Percentiles rank a stretch among this genome's conserved stretches.
phyloP scores from a whole-genome alignment of 2,888 invertebrate species.

The Athetis lepigone region DNA sequence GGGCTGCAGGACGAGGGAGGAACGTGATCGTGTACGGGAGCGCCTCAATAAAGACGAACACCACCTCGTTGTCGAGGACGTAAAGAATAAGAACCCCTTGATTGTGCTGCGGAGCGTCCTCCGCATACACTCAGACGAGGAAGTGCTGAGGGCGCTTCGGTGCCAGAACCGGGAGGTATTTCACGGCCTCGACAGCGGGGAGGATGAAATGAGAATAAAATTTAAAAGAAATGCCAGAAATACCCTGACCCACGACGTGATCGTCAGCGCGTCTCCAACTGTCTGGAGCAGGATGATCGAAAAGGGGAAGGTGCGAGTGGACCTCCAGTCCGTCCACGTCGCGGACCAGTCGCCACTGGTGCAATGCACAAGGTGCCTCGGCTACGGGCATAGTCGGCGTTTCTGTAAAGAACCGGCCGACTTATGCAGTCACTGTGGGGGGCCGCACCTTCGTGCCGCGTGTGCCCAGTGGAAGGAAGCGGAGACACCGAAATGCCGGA shows the following conservation, averaged over 20 bases:
- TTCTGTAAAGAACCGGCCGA: too few species aligned
- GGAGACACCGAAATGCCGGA: too few species aligned
- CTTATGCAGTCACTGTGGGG: too few species aligned
- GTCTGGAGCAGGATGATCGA: background rate
- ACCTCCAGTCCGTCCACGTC: background rate
- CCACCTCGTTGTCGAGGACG: background rate
- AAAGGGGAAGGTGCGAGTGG: too few species aligned
- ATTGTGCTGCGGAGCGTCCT: background rate
- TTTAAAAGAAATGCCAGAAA: background rate
- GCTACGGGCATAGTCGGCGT: too few species aligned
- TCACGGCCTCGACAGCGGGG: background rate
- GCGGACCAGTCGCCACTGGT: background rate
- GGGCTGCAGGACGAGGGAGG: background rate
- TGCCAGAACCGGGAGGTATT: background rate
- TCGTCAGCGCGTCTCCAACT: background rate
- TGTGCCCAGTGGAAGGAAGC: too few species aligned
- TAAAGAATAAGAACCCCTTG: background rate
- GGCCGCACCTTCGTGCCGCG: too few species aligned
- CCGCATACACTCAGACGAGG: background rate
- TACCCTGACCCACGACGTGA: background rate
- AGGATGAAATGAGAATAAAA: background rate
- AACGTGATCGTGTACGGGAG: background rate
- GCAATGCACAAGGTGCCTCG: background rate
- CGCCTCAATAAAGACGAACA: background rate
- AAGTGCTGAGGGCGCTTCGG: background rate